Base-by-base conservation (phyloP, 2,888 invertebrate species). In the Mimachlamys varia region DNA sequence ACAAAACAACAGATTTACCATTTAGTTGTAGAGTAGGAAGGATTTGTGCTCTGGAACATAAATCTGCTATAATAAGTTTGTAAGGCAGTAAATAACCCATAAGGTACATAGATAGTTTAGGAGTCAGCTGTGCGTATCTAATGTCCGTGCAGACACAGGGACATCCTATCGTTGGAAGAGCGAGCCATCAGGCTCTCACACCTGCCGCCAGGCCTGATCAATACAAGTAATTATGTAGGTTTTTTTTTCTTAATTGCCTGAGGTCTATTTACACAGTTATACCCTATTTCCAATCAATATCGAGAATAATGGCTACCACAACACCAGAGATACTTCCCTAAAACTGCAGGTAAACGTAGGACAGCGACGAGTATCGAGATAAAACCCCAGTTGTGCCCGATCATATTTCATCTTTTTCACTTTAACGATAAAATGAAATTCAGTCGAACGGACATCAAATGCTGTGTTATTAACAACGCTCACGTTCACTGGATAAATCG, bases 211-310 rank as follows among this genome's bases (percentile, higher is more conserved):
- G 33, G 33, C 2, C 76, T 10, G 76, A 76, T 76, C 76, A 76
- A 76, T 76, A 76, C 76, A 12, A 33, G 76, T 76, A 76, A 76
- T 76, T 76, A 33, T 76, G 76, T 76, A 76, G 10, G 27, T 22
- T 76, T 76, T 76, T 76, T 76, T 76, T 44, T 44, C 44, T 27
- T 76, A 76, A 76, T 76, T 76, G 76, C 76, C 76, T 27, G 27
- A 33, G 76, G 76, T 33, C 76, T 76, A 76, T 76, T 76, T 76
- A 76, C 76, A 76, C 76, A 76, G 76, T 76, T 76, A 76, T 76
- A 76, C 76, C 76, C 33, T 12, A 76, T 76, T 44, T 33, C 76
- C 22, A 76, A 76, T 76, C 76, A 76, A 76, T 76, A 76, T 33
- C 4, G 27, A 76, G 76, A 76, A 76, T 76, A 76, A 76, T 76